phyloP scores from a whole-genome alignment of 2,888 invertebrate genomes.

The Lasioglossum figueresi region DNA sequence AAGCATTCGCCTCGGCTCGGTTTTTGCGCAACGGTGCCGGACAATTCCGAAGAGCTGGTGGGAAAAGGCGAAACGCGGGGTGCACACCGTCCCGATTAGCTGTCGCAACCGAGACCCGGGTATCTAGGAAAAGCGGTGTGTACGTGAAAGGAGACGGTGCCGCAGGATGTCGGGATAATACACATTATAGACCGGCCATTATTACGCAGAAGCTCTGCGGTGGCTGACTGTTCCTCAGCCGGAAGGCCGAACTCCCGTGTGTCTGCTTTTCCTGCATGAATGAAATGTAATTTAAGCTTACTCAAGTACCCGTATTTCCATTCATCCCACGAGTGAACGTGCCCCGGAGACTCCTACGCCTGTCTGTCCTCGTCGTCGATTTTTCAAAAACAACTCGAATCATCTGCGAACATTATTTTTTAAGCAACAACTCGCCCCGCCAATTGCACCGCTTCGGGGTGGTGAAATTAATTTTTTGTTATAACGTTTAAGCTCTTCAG shows the following conservation, averaged over 20 bases:
- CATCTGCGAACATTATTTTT: too few species aligned
- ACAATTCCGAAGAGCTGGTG: neutral
- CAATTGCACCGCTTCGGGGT: too few species aligned
- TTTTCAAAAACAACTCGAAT: neutral
- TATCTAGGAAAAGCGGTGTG: slow-evolving; percentile 61
- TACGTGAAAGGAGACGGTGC: slow-evolving; percentile 66
- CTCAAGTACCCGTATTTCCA: slow-evolving; percentile 78
- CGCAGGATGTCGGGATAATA: slow-evolving; percentile 79
- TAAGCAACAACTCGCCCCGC: too few species aligned
- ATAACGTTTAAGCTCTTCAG: too few species aligned
- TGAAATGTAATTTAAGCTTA: slow-evolving; percentile 79
- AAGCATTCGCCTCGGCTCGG: slow-evolving; percentile 11
- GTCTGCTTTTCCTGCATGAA: slow-evolving; percentile 80
- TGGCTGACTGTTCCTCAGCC: slow-evolving; percentile 58
- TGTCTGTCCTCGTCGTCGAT: neutral
- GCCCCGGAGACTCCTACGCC: slow-evolving; percentile 37
- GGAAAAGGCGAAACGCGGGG: slow-evolving; percentile 46
- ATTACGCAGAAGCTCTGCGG: slow-evolving; percentile 63
- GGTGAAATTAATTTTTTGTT: too few species aligned
- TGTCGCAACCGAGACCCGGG: slow-evolving; percentile 59
- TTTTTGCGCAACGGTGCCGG: slow-evolving; percentile 38
- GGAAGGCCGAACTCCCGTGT: slow-evolving; percentile 72
- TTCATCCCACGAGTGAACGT: slow-evolving; percentile 76
- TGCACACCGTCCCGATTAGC: slow-evolving; percentile 53
- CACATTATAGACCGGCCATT: slow-evolving; percentile 73